Base-by-base conservation (phyloP, 1,140 invertebrate species). In the Steinernema feltiae region DNA sequence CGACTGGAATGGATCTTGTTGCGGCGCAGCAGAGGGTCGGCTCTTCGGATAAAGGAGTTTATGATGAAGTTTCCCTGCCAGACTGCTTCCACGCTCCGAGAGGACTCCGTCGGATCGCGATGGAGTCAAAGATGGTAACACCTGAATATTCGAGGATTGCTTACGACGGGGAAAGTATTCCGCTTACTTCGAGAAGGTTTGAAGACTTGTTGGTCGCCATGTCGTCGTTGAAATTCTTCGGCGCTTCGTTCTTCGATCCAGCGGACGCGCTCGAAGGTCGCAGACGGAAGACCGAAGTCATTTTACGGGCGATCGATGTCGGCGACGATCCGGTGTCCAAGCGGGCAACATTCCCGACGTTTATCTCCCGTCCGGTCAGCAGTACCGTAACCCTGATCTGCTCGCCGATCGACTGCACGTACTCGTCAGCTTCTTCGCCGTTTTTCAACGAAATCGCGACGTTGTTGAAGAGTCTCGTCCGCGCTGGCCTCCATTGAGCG, bases 391-490 rank as follows among this genome's bases (percentile, higher is more conserved):
- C 35, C 46, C 75, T 27, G 24, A 80, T 69, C 69, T 80, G 79
- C 41, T 80, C 78, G 32, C 72, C 69, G 30, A 80, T 78, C 17
- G 79, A 77, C 48, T 79, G 32, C 27, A 77, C 74, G 32, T 80
- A 80, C 32, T 80, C 79, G 69, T 80, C 76, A 21, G 78, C 74
- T 69, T 80, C 79, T 32, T 80, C 78, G n/a, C 32, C 29, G 21
- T 32, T 70, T 46, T 80, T 80, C 69, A 80, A 30, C 1, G 72
- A 41, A 32, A 80, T n/a, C 1, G 78, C 78, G 31, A 81, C 73
- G 32, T 80, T 80, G 72, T 80, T 80, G 79, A 80, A 80, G 12
- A 80, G 71, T 21, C 79, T 21, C 17, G 76, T 79, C n/a, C 27
- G 30, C 2, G 46, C 75, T 3, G 73, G 27, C 1, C 69, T 3